These are phyloP conservation scores for Tachina grossa DNA, from an alignment of 2,888 invertebrate species.

Conservation along the genomic window DNA sequence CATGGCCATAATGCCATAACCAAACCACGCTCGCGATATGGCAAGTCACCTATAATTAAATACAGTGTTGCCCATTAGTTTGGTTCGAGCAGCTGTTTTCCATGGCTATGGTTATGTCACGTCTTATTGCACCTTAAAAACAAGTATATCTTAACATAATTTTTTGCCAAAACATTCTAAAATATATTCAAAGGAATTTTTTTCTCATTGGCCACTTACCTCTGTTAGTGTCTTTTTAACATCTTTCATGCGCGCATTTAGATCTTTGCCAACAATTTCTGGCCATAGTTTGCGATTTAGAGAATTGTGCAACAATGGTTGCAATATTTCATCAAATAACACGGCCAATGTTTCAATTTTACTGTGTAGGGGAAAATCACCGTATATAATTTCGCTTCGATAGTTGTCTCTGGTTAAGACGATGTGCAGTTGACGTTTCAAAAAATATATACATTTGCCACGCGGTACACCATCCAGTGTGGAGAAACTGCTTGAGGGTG, in stretches of 20 bases:
- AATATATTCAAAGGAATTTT: background rate
- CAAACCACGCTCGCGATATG: too few relatives aligned
- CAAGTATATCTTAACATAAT: too few relatives aligned
- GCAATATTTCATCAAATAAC: slow-evolving; percentile 89
- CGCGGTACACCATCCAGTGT: slow-evolving; percentile 81
- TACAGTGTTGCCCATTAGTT: too few relatives aligned
- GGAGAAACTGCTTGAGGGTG: slow-evolving; percentile 80
- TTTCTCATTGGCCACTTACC: slow-evolving; percentile 74
- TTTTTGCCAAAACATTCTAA: background rate
- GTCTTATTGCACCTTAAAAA: too few relatives aligned
- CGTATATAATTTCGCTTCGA: slow-evolving; percentile 85
- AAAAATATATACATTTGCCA: slow-evolving; percentile 84
- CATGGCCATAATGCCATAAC: too few relatives aligned
- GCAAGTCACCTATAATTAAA: too few relatives aligned
- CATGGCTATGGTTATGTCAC: too few relatives aligned
- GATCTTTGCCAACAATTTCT: slow-evolving; percentile 87
- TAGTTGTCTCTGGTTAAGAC: slow-evolving; percentile 81
- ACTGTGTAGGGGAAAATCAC: slow-evolving; percentile 88
- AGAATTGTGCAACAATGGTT: slow-evolving; percentile 88
- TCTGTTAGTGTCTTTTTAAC: slow-evolving; percentile 83
- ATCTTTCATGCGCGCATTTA: slow-evolving; percentile 87
- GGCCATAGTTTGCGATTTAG: slow-evolving; percentile 89
- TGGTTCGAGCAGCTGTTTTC: too few relatives aligned
- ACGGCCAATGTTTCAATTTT: slow-evolving; percentile 88
- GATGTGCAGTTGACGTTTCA: slow-evolving; percentile 77